Evolutionary conservation across 2,797 vertebrate species (phyloP).

Genomic region (Ctenochaetus hawaiiensis): DNA sequence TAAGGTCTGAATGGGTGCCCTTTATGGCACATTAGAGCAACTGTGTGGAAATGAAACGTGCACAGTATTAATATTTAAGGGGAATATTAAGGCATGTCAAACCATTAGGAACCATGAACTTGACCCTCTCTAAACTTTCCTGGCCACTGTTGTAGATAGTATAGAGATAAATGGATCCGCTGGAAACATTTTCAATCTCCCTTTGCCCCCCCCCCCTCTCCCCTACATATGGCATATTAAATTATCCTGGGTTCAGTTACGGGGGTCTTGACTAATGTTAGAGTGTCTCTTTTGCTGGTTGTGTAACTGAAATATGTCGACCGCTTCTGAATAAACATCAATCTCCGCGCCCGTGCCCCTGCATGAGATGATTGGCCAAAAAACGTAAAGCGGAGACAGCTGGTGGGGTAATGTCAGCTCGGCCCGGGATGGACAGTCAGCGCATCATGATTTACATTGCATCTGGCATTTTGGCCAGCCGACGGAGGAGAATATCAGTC

Average conservation of each 20-base stretch:
- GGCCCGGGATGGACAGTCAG: constrained; percentile 79
- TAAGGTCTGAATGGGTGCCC: constrained; percentile 70
- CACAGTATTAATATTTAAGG: constrained; percentile 76
- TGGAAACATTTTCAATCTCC: constrained; percentile 53
- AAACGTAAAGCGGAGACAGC: constrained; percentile 82
- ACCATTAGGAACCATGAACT: constrained; percentile 70
- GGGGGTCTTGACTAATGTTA: constrained; percentile 77
- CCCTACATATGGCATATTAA: constrained; percentile 70
- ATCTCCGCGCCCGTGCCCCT: constrained; percentile 73
- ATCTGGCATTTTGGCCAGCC: constrained; percentile 85
- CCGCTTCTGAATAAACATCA: constrained; percentile 87
- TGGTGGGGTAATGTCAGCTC: constrained; percentile 83
- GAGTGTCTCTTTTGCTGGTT: constrained; percentile 77
- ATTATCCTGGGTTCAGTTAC: constrained; percentile 74
- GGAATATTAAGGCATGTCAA: constrained; percentile 77
- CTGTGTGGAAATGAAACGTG: constrained; percentile 75
- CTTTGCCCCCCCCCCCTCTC: constrained; percentile 42
- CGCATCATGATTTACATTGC: constrained; percentile 84
- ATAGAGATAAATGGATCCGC: constrained; percentile 74
- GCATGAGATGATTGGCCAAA: constrained; percentile 81
- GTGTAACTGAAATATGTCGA: constrained; percentile 85
- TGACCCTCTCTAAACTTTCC: constrained; percentile 78
- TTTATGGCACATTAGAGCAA: constrained; percentile 81
- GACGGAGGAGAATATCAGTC: constrained; percentile 84
- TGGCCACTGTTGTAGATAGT: constrained; percentile 70